Evolutionary conservation across 2,888 invertebrate species (phyloP).

Genomic region (Amiota communis): DNA sequence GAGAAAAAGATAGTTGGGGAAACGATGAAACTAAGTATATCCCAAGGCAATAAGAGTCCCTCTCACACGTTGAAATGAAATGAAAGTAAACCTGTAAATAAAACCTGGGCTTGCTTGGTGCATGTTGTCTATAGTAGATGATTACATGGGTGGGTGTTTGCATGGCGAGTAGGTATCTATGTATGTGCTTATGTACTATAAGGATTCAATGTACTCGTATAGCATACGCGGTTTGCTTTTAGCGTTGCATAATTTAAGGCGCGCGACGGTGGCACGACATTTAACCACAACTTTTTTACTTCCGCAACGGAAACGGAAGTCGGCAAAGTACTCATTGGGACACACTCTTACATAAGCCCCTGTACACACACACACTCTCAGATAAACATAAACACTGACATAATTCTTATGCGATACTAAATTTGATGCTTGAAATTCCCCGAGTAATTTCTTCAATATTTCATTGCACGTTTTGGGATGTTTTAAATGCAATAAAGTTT

Average conservation of each 20-base stretch:
- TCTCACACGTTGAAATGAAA: not conserved
- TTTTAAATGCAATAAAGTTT: conserved; percentile 11
- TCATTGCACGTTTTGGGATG: not conserved
- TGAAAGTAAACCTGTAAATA: not conserved
- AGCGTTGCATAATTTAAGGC: not conserved
- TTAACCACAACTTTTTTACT: not conserved
- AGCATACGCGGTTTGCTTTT: not conserved
- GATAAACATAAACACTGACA: not conserved
- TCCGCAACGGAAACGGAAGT: conserved; percentile 16
- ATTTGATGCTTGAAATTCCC: not conserved
- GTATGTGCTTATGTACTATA: not conserved
- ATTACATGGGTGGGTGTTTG: not conserved
- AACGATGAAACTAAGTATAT: not conserved
- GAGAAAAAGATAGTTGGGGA: not conserved
- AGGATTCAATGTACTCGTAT: not conserved
- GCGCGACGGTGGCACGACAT: not conserved
- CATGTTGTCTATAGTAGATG: not conserved
- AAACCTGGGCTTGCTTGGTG: not conserved
- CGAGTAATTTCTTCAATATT: not conserved
- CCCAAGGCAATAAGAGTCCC: too few relatives aligned
- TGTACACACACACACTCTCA: not conserved
- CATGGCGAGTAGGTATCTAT: not conserved
- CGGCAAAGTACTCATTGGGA: conserved; percentile 10
- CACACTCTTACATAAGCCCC: not conserved
- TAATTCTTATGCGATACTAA: not conserved